These are phyloP conservation scores for Anguilla obscura DNA, from an alignment of 2,797 vertebrate genomes.

Conservation along the genomic window DNA sequence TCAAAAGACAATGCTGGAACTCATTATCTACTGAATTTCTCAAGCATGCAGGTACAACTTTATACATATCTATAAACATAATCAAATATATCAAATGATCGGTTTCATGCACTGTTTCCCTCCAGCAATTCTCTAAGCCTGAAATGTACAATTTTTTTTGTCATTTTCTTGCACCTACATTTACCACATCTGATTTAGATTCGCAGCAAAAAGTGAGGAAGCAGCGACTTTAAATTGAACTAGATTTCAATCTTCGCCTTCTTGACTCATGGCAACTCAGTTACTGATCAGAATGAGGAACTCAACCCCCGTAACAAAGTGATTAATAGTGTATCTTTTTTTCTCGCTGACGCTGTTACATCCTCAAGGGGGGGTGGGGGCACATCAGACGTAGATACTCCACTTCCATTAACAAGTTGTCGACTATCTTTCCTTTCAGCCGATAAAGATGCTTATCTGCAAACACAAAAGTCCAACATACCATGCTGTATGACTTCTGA, in stretches of 20 bases:
- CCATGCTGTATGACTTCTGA: not conserved
- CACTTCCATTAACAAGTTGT: slow-evolving; percentile 16
- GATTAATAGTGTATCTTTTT: slow-evolving; percentile 20
- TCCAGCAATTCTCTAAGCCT: not conserved
- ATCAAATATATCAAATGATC: not conserved
- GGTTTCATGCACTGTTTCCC: not conserved
- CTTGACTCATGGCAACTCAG: not conserved
- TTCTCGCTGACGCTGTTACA: not conserved
- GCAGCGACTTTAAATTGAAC: slow-evolving; percentile 24
- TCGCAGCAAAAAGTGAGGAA: not conserved
- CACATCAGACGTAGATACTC: not conserved
- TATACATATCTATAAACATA: slow-evolving; percentile 5
- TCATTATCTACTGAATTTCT: not conserved
- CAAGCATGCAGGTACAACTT: not conserved
- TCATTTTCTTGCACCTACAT: not conserved
- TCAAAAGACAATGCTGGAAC: not conserved
- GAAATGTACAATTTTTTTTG: not conserved
- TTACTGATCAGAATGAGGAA: slow-evolving; percentile 16
- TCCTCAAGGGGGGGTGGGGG: not conserved
- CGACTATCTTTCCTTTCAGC: not conserved
- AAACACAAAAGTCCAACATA: not conserved
- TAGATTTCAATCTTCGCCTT: slow-evolving; percentile 27
- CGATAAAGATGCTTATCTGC: slow-evolving; percentile 24
- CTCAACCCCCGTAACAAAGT: slow-evolving; percentile 5
- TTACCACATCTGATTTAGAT: not conserved